Evolutionary conservation across 2,888 invertebrate species (phyloP).

Genomic region (Acronicta leporina): DNA sequence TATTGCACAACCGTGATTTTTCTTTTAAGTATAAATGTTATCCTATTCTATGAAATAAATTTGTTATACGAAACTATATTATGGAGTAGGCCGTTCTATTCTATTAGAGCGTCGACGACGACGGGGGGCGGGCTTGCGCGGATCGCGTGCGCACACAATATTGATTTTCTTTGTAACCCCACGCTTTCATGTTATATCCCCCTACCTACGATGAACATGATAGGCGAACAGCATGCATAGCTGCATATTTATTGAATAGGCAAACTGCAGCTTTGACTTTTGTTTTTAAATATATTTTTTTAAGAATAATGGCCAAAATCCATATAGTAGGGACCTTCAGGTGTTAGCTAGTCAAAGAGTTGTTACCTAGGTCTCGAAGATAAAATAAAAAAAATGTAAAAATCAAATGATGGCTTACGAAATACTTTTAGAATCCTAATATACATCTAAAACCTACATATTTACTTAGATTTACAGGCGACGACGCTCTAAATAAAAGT

Average conservation of each 20-base stretch:
- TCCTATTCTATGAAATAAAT: constrained; percentile 3
- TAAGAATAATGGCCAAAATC: too few species aligned
- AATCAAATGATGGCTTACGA: too few species aligned
- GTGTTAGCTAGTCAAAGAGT: too few species aligned
- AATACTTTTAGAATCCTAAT: too few species aligned
- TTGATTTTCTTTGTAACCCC: constrained; percentile 74
- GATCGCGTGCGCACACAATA: constrained; percentile 83
- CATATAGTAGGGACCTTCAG: too few species aligned
- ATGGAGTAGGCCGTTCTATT: constrained; percentile 14
- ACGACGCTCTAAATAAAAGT: too few species aligned
- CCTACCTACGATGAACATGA: constrained; percentile 49
- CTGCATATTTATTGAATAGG: constrained; percentile 22
- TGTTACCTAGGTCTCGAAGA: too few species aligned
- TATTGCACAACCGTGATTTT: background rate
- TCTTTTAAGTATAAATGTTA: background rate
- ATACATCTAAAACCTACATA: too few species aligned
- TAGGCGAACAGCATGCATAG: constrained; percentile 26
- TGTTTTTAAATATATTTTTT: background rate
- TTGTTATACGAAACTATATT: constrained; percentile 13
- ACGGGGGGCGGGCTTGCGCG: constrained; percentile 61
- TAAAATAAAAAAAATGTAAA: too few species aligned
- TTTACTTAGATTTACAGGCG: too few species aligned
- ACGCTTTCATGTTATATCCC: constrained; percentile 60
- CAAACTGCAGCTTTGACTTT: constrained; percentile 18
- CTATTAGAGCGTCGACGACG: too few species aligned